Conservation (phyloP, 1,140 invertebrate genomes). For the Drosophila repletoides region DNA sequence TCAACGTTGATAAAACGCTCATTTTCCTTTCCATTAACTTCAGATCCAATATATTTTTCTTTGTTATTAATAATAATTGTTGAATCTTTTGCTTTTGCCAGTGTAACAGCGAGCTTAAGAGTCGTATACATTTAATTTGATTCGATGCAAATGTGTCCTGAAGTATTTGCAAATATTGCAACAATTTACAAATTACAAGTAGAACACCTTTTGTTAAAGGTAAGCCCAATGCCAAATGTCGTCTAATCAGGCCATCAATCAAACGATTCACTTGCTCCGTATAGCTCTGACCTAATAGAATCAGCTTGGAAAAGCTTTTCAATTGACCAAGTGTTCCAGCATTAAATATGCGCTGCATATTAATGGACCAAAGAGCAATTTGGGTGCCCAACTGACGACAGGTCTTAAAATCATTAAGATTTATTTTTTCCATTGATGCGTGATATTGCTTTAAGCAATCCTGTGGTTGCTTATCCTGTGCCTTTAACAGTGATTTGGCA, state of each 20-base stretch:
- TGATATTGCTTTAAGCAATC: conserved; percentile 20
- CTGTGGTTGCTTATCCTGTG: conserved; percentile 1
- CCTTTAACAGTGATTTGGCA: conserved; percentile 48
- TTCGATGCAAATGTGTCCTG: conserved; percentile 62
- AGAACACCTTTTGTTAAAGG: conserved; percentile 34
- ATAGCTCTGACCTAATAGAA: conserved; percentile 45
- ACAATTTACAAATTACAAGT: conserved; percentile 43
- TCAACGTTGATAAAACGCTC: conserved; percentile 47
- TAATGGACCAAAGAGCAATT: conserved; percentile 55
- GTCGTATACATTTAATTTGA: conserved; percentile 42
- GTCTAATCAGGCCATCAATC: conserved; percentile 47
- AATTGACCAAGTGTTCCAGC: conserved; percentile 46
- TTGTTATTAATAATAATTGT: conserved; percentile 79
- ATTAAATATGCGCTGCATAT: conserved; percentile 30
- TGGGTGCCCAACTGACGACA: conserved; percentile 57
- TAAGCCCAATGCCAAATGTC: conserved; percentile 32
- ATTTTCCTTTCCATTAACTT: conserved; percentile 57
- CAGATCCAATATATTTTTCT: conserved; percentile 83
- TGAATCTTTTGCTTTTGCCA: conserved; percentile 63
- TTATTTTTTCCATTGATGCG: conserved; percentile 39
- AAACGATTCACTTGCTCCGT: conserved; percentile 32
- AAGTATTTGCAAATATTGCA: conserved; percentile 54
- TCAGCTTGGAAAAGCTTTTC: conserved; percentile 45
- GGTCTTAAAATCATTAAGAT: conserved; percentile 23
- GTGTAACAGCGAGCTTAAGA: conserved; percentile 42